Conservation (phyloP, 1,140 invertebrate species). For the Papilio polyxenes region DNA sequence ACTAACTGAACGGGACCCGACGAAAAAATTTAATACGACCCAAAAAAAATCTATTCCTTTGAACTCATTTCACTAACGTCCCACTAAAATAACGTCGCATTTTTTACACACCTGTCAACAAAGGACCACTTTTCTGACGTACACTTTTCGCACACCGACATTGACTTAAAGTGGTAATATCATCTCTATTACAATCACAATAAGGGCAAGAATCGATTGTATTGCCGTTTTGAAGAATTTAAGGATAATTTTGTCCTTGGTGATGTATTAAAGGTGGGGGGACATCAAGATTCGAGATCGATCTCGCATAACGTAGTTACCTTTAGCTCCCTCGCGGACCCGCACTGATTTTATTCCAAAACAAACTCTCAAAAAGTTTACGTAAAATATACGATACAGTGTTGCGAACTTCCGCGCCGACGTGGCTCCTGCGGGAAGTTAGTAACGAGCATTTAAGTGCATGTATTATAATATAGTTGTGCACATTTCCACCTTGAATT, state of each 20-base stretch:
- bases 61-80: conserved; percentile 54
- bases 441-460: conserved; percentile 31
- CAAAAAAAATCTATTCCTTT: conserved; percentile 41
- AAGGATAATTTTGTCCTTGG: conserved; percentile 47
- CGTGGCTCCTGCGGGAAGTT: conserved; percentile 5
- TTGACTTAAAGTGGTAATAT: conserved; percentile 6
- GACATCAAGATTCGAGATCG: conserved; percentile 62
- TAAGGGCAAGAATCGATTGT: conserved; percentile 42
- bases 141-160: conserved; percentile 41
- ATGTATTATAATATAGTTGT: conserved; percentile 5
- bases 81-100: conserved; percentile 51
- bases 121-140: conserved; percentile 56
- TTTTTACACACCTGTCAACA: conserved; percentile 64
- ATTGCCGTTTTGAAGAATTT: background rate
- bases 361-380: conserved; percentile 35
- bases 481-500: background rate
- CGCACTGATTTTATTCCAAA: conserved; percentile 41
- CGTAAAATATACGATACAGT: conserved; percentile 29
- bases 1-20: conserved; percentile 41
- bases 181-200: background rate
- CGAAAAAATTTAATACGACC: conserved; percentile 42
- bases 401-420: conserved; percentile 22
- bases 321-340: conserved; percentile 40
- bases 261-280: conserved; percentile 61
- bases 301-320: conserved; percentile 45